phyloP scores from a whole-genome alignment of 2,888 invertebrate species.

The Leucophenga montana region DNA sequence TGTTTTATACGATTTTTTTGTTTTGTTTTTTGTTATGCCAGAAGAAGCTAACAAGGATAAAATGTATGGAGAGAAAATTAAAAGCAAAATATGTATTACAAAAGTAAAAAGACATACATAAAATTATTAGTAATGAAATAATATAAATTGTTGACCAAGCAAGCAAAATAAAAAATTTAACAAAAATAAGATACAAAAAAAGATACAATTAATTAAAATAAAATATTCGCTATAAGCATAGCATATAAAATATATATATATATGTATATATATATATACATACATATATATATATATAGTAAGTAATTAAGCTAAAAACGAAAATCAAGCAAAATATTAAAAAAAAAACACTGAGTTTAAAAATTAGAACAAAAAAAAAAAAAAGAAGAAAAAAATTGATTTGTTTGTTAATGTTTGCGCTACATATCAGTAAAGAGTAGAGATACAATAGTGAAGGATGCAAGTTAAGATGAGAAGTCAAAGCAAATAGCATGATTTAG shows the following conservation, averaged over 20 bases:
- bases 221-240: conserved; percentile 15
- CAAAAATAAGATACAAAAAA: conserved; percentile 45
- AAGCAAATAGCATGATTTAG: conserved; percentile 34
- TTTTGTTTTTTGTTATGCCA: conserved; percentile 12
- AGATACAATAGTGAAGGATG: conserved; percentile 47
- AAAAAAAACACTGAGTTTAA: conserved; percentile 34
- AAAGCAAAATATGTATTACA: conserved; percentile 20
- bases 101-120: conserved; percentile 43
- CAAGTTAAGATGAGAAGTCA: conserved; percentile 53
- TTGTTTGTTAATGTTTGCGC: conserved; percentile 74
- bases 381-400: conserved; percentile 60
- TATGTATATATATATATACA: conserved; percentile 37
- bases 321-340: conserved; percentile 37
- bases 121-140: conserved; percentile 39
- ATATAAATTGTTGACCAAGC: conserved; percentile 61
- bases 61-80: conserved; percentile 25
- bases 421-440: conserved; percentile 72
- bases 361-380: conserved; percentile 28
- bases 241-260: conserved; percentile 43
- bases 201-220: conserved; percentile 28
- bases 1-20: conserved; percentile 40
- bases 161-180: conserved; percentile 47
- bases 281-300: conserved; percentile 44
- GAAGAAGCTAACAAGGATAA: not conserved
- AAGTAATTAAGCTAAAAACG: conserved; percentile 40